A percentile compares a stretch with the other conserved stretches of the same genome.
Evolutionary conservation across 37 sponge, comb jelly and placozoan genomes (phyloP).

Genomic region (Oopsacas minuta): DNA sequence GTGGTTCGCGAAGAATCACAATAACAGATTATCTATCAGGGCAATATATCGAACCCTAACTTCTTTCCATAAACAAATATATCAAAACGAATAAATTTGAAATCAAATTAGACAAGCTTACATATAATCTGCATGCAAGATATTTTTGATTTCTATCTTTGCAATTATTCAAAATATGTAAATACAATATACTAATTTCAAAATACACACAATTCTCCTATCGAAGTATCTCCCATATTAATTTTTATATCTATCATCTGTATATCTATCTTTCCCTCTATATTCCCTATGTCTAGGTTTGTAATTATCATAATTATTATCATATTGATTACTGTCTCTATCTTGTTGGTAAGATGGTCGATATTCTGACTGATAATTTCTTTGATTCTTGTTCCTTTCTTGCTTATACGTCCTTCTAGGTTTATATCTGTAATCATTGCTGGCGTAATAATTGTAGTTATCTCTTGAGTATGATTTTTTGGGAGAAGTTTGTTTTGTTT

Average conservation of each 20-base stretch:
- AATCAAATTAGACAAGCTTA: too few species aligned
- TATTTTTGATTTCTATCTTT: too few species aligned
- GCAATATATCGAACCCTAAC: too few species aligned
- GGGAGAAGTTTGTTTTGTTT: neutral
- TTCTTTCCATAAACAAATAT: too few species aligned
- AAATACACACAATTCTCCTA: neutral
- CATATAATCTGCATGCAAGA: too few species aligned
- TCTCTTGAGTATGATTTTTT: neutral
- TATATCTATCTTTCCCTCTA: neutral
- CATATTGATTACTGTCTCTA: neutral
- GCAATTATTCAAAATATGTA: too few species aligned
- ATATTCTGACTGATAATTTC: too few species aligned
- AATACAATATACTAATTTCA: neutral
- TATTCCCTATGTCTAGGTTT: neutral
- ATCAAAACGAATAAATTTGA: too few species aligned
- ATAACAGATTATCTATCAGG: too few species aligned
- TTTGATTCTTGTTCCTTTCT: neutral
- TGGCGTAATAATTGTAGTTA: neutral
- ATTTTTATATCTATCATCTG: neutral
- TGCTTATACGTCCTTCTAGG: neutral
- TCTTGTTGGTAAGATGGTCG: too few species aligned
- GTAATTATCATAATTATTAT: neutral
- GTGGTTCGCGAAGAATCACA: too few species aligned
- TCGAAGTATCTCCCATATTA: neutral
- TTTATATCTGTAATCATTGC: neutral